These are phyloP conservation scores for Gobius niger DNA, from an alignment of 2,113 vertebrate species.

Conservation along the genomic window DNA sequence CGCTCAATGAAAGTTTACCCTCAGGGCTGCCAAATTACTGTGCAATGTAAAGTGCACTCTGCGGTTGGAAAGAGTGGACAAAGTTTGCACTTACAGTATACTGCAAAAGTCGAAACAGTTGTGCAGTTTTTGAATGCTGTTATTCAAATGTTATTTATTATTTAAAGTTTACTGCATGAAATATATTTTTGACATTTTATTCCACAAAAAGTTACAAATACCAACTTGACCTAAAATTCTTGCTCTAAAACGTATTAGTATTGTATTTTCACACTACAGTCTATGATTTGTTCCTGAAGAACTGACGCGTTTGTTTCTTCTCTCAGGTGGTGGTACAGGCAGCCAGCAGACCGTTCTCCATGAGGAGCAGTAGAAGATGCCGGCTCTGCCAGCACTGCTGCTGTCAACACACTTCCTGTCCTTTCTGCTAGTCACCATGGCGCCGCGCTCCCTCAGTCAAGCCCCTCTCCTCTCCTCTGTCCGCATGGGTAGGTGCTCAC, in stretches of 20 bases:
- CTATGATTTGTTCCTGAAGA: background rate
- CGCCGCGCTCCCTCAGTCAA: conserved; percentile 81
- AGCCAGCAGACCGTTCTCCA: conserved; percentile 93
- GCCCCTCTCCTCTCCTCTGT: conserved; percentile 85
- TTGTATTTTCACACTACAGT: too few species aligned
- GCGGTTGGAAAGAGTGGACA: background rate
- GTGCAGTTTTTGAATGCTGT: too few species aligned
- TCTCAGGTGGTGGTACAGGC: conserved; percentile 87
- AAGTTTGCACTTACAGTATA: background rate
- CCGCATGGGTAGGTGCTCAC: conserved; percentile 84
- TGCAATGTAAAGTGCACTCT: background rate
- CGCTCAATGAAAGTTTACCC: conserved; percentile 20
- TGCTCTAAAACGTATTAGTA: too few species aligned
- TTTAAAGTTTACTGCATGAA: too few species aligned
- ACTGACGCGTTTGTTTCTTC: conserved; percentile 12
- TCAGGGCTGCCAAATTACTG: conserved; percentile 29
- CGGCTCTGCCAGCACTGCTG: conserved; percentile 93
- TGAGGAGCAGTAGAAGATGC: conserved; percentile 98
- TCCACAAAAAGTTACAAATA: too few species aligned
- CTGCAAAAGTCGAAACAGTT: too few species aligned
- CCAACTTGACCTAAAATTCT: too few species aligned
- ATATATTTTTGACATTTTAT: too few species aligned
- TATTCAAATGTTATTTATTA: too few species aligned
- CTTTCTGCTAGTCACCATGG: conserved; percentile 82
- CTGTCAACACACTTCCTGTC: conserved; percentile 83